Evolutionary conservation across 2,888 invertebrate genomes (phyloP), one percentile per base, ranked within the genome.

Genomic region (Hedychridium roseum): DNA sequence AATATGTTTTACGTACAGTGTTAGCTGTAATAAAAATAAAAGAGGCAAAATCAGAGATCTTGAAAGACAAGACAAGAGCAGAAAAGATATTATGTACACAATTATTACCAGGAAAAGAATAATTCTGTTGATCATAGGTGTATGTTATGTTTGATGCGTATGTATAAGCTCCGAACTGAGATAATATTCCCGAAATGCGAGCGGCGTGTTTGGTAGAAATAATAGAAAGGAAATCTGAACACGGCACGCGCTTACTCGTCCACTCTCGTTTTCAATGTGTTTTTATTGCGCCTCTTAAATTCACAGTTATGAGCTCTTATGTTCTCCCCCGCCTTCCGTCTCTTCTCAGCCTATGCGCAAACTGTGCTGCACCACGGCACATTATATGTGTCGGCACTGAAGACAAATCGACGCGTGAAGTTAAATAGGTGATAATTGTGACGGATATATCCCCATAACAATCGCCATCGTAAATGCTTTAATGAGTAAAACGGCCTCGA

Each of bases 251-350:
- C 64, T 59, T 58, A 65, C 67, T 73, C 73, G 68, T 76, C 78
- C 73, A 78, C 78, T 79, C 78, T 79, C 78, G 73, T 78, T 79
- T 78, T 79, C 76, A 79, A 76, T 74, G 78, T 78, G 77, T 77
- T 78, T 79, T 79, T 79, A 79, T 79, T 79, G 73, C 78, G 74
- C 75, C 78, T 79, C 75, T 79, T 79, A 79, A 79, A 79, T 79
- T 79, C 78, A 70, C 78, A 79, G 78, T 78, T 79, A 79, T 79
- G 78, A 79, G 78, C 78, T 79, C 76, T 79, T 78, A 78, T 75
- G 75, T 69, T 70, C 70, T 70, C 66, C 64, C 70, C 59, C 65
- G 58, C 58, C 60, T 55, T 59, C 18, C 35, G 18, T 62, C 60
- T 59, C 60, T 59, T 59, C 50, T n/a, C 48, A 51, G 59, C 50